These are phyloP conservation scores for Rhabdomys dilectus DNA, from an alignment of 2,113 vertebrate genomes.

Conservation along the genomic window DNA sequence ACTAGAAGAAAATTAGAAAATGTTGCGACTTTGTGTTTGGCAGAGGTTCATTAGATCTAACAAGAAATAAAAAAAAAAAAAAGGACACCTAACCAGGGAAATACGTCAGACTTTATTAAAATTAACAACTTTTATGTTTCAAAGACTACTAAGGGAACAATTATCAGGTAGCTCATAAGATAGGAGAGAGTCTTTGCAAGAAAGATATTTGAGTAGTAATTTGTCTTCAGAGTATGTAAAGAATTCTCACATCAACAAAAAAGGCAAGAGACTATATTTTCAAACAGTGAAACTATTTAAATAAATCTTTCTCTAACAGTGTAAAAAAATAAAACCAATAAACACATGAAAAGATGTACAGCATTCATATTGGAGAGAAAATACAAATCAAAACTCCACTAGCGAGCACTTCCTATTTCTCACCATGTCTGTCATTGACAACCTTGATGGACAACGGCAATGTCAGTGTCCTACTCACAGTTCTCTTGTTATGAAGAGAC, in stretches of 20 bases:
- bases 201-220: not conserved
- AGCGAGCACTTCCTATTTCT: not conserved
- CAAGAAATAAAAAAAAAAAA: not conserved
- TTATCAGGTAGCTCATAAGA: not conserved
- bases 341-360: not conserved
- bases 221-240: not conserved
- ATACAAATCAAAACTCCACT: conserved; percentile 20
- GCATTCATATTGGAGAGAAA: not conserved
- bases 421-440: not conserved
- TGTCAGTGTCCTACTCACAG: not conserved
- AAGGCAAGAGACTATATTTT: not conserved
- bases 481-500: not conserved
- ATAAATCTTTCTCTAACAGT: not conserved
- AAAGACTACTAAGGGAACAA: not conserved
- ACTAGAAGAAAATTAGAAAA: not conserved
- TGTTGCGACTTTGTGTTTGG: not conserved
- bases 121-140: not conserved
- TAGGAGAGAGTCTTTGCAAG: not conserved
- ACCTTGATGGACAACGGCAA: not conserved
- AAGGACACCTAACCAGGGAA: not conserved
- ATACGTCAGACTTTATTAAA: not conserved
- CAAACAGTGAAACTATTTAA: not conserved
- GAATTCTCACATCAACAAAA: not conserved
- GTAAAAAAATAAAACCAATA: not conserved
- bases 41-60: not conserved